Percentiles rank a stretch among this genome's conserved stretches.
phyloP scores from a whole-genome alignment of 2,113 vertebrate species.

The Xiphophorus couchianus region DNA sequence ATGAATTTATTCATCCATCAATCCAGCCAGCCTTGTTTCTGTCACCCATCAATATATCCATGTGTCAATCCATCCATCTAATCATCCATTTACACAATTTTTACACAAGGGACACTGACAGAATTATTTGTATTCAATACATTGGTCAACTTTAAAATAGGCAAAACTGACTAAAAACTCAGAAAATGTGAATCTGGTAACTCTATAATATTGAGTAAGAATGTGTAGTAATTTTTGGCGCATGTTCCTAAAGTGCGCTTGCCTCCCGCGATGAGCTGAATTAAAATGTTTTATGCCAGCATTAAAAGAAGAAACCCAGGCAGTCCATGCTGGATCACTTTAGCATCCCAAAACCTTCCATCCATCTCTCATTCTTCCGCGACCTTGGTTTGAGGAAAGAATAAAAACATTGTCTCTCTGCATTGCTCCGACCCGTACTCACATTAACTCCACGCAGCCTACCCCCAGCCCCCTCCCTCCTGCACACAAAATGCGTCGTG shows the following conservation, averaged over 20 bases:
- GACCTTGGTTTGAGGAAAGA: conserved; percentile 58
- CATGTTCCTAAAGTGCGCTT: conserved; percentile 9
- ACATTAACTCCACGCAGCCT: conserved; percentile 20
- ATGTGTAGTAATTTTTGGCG: not conserved
- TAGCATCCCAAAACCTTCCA: conserved; percentile 11
- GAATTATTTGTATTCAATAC: not conserved
- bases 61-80: not conserved
- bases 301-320: conserved; percentile 21
- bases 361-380: conserved; percentile 28
- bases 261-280: not conserved
- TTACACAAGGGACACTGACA: not conserved
- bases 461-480: not conserved
- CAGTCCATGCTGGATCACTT: conserved; percentile 29
- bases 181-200: not conserved
- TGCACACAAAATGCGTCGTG: conserved; percentile 46
- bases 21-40: too few species aligned
- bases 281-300: conserved; percentile 22
- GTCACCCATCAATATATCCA: not conserved
- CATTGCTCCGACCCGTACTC: conserved; percentile 38
- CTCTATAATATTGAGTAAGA: not conserved
- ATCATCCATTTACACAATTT: not conserved
- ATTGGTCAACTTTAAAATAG: not conserved
- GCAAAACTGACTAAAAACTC: not conserved
- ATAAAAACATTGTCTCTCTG: conserved; percentile 44
- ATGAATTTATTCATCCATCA: not conserved